These are phyloP conservation scores for Acrobasis consociella DNA, from an alignment of 2,888 invertebrate genomes.

Conservation along the genomic window DNA sequence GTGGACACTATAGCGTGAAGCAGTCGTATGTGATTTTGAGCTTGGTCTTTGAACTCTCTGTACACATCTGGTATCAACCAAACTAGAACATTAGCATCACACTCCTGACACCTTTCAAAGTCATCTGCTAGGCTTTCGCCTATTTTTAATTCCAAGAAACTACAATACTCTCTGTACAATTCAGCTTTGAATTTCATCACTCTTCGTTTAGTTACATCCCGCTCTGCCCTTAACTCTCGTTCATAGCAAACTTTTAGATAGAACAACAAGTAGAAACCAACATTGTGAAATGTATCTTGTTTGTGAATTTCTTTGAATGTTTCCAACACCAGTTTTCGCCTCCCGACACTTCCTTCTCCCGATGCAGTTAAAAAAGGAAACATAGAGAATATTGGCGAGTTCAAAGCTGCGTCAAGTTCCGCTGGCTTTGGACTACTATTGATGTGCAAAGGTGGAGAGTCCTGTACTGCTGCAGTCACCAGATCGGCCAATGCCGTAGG, in stretches of 20 bases:
- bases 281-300: conserved; percentile 84
- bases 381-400: conserved; percentile 93
- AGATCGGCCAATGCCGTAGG: conserved; percentile 70
- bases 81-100: conserved; percentile 93
- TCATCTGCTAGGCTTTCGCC: conserved; percentile 90
- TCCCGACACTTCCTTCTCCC: conserved; percentile 85
- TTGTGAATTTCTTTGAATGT: conserved; percentile 91
- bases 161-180: conserved; percentile 95
- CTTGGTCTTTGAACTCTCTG: conserved; percentile 93
- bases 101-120: conserved; percentile 93
- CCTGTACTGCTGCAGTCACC: conserved; percentile 74
- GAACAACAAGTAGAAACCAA: conserved; percentile 94
- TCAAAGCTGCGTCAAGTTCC: conserved; percentile 86
- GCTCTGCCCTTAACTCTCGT: conserved; percentile 72
- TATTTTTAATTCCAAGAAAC: conserved; percentile 88
- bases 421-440: conserved; percentile 74
- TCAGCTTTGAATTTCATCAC: conserved; percentile 89
- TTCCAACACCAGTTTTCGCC: conserved; percentile 89
- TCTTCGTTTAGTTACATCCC: conserved; percentile 79
- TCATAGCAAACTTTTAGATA: conserved; percentile 91
- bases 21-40: conserved; percentile 93
- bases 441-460: conserved; percentile 75
- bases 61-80: conserved; percentile 97
- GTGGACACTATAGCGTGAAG: conserved; percentile 95
- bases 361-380: conserved; percentile 91